A percentile compares a stretch with the other conserved stretches of the same genome.
Evolutionary conservation across 2,797 vertebrate genomes (phyloP).

Genomic region (Etheostoma perlongum): DNA sequence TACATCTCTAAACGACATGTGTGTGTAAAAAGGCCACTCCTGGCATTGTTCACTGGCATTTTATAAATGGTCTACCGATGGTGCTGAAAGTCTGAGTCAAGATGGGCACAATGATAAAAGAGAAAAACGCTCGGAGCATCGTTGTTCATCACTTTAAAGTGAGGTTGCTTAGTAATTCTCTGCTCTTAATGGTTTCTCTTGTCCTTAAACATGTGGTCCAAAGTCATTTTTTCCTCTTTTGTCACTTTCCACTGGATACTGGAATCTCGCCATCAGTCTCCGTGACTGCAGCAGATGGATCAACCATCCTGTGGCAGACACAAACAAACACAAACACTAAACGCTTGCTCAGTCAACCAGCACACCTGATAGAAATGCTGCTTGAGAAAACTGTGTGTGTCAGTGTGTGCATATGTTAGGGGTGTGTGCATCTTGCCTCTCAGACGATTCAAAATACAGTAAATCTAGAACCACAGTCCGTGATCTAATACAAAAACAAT

Average conservation of each 20-base stretch:
- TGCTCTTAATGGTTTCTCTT: constrained; percentile 61
- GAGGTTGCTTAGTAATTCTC: constrained; percentile 57
- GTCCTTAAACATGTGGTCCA: constrained; percentile 61
- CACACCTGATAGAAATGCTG: constrained; percentile 33
- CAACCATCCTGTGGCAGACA: constrained; percentile 50
- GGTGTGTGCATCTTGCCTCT: constrained; percentile 12
- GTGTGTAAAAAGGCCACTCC: constrained; percentile 1
- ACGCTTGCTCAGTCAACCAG: constrained; percentile 48
- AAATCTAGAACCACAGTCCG: not conserved
- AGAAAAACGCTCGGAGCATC: constrained; percentile 43
- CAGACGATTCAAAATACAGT: constrained; percentile 4
- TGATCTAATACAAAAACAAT: constrained; percentile 2
- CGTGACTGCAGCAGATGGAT: constrained; percentile 63
- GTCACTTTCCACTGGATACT: constrained; percentile 62
- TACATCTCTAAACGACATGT: not conserved
- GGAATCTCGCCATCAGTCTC: constrained; percentile 55
- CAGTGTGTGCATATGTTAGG: constrained; percentile 17
- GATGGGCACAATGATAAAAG: constrained; percentile 39
- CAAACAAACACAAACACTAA: constrained; percentile 45
- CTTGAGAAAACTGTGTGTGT: constrained; percentile 12
- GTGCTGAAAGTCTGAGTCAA: constrained; percentile 44
- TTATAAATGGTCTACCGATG: constrained; percentile 59
- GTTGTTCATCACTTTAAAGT: constrained; percentile 67
- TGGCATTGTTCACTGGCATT: constrained; percentile 53
- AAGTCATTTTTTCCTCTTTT: constrained; percentile 51